Evolutionary conservation across 2,113 vertebrate species (phyloP).

Genomic region (Pica pica): DNA sequence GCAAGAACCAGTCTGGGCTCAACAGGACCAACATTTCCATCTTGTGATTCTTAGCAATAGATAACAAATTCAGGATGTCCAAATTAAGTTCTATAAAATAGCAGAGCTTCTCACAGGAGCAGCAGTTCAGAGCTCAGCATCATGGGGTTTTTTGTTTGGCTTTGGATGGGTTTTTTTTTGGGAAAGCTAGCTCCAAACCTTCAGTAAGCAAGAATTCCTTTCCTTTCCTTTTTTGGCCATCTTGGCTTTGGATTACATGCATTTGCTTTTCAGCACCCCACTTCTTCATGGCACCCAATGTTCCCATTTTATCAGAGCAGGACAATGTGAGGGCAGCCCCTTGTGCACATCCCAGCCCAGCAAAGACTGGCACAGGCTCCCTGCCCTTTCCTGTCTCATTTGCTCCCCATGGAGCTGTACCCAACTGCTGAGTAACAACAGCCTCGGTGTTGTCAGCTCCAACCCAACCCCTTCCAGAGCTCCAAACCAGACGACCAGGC

Average conservation of each 20-base stretch:
- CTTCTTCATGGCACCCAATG: rapidly evolving
- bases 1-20: neutral
- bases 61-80: neutral
- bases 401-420: neutral
- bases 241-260: neutral
- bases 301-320: neutral
- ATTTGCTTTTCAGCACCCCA: neutral
- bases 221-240: neutral
- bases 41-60: neutral
- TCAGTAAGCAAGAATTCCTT: neutral
- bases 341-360: neutral
- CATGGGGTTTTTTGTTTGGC: neutral
- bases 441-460: neutral
- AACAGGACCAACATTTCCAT: neutral
- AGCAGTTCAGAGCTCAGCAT: neutral
- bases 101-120: neutral
- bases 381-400: neutral
- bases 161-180: neutral
- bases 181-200: neutral
- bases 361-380: neutral
- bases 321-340: neutral
- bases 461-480: neutral
- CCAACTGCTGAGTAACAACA: neutral
- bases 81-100: neutral
- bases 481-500: neutral